phyloP scores from a whole-genome alignment of 2,113 vertebrate species.

The Gallinago paraguaiae region DNA sequence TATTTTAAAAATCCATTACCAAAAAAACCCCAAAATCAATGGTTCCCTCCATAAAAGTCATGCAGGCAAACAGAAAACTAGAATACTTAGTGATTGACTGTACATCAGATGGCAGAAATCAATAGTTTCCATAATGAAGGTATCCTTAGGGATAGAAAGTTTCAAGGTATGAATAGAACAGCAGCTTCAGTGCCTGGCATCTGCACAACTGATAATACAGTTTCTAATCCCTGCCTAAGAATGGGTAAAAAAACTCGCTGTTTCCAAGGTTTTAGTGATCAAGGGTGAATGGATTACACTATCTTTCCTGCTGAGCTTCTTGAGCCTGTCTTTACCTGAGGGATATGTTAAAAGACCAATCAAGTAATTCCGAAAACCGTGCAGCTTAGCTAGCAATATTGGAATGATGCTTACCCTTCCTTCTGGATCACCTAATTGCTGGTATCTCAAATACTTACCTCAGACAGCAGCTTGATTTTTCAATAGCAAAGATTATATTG shows the following conservation, averaged over 20 bases:
- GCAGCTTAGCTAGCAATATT: not conserved
- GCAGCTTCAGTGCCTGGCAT: not conserved
- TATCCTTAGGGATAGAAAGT: slow-evolving; percentile 31
- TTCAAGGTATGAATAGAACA: slow-evolving; percentile 35
- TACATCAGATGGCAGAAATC: slow-evolving; percentile 55
- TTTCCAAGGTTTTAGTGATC: slow-evolving; percentile 39
- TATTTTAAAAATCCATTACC: not conserved
- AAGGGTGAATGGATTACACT: not conserved
- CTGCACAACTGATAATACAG: slow-evolving; percentile 32
- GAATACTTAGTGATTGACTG: slow-evolving; percentile 47
- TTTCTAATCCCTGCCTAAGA: slow-evolving; percentile 33
- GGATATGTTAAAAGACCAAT: not conserved
- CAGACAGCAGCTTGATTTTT: not conserved
- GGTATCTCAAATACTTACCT: not conserved
- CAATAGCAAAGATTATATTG: not conserved
- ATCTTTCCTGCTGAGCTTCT: not conserved
- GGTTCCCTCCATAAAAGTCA: slow-evolving; percentile 26
- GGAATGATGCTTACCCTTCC: not conserved
- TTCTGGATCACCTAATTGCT: not conserved
- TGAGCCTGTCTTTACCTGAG: not conserved
- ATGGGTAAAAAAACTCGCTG: not conserved
- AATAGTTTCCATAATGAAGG: slow-evolving; percentile 39
- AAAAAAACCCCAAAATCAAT: slow-evolving; percentile 46
- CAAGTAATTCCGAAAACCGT: not conserved
- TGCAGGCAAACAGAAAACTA: slow-evolving; percentile 1